Conservation (phyloP, 2,113 vertebrate species). For the Cettia cetti region DNA sequence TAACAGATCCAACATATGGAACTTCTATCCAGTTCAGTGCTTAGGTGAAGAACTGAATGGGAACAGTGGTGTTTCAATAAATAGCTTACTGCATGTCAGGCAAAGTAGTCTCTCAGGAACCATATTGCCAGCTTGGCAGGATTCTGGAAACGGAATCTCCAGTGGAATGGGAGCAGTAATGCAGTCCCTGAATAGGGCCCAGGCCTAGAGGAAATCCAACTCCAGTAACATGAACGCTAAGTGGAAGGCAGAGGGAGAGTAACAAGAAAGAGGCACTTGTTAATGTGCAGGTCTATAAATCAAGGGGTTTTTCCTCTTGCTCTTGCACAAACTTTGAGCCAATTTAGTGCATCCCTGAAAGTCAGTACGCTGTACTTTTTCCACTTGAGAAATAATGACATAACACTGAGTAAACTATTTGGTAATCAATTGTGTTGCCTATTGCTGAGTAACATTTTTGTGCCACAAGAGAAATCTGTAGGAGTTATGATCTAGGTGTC, state of each 20-base stretch:
- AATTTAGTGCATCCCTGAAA: neutral
- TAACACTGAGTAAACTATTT: neutral
- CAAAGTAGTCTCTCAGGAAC: neutral
- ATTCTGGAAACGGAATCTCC: neutral
- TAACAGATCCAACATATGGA: slow-evolving; percentile 54
- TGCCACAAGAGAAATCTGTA: neutral
- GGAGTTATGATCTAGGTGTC: neutral
- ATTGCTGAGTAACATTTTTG: neutral
- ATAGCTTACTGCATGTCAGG: slow-evolving; percentile 23
- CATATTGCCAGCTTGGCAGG: slow-evolving; percentile 36
- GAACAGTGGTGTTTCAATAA: slow-evolving; percentile 51
- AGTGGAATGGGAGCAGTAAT: neutral
- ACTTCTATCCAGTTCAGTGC: slow-evolving; percentile 57
- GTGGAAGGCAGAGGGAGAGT: neutral
- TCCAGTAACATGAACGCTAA: neutral
- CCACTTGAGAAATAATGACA: neutral
- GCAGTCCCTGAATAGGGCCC: neutral
- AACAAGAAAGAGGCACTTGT: slow-evolving; percentile 21
- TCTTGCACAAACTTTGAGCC: neutral
- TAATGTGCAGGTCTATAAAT: neutral
- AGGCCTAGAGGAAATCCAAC: slow-evolving; percentile 30
- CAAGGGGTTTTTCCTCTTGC: neutral
- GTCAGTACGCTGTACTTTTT: neutral
- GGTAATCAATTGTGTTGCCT: neutral
- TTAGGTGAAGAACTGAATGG: slow-evolving; percentile 41